These are phyloP conservation scores for Calliphora vomitoria DNA, from an alignment of 2,888 invertebrate species.

Conservation along the genomic window DNA sequence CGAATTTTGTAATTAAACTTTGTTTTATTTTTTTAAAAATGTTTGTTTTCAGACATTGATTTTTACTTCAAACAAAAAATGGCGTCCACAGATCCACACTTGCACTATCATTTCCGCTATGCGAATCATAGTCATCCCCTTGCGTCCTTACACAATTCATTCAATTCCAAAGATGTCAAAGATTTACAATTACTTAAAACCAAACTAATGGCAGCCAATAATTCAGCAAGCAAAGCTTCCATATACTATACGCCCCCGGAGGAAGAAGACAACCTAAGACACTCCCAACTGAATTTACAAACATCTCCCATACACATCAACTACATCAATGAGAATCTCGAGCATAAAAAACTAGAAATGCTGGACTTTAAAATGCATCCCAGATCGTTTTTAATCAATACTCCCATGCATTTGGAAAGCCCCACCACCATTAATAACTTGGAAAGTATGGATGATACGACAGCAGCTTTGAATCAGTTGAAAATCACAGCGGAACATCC, in stretches of 20 bases:
- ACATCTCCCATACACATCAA: conserved; percentile 86
- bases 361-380: conserved; percentile 78
- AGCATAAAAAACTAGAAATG: conserved; percentile 79
- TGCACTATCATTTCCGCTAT: conserved; percentile 60
- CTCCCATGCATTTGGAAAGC: conserved; percentile 63
- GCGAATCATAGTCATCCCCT: conserved; percentile 51
- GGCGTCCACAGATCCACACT: conserved; percentile 72
- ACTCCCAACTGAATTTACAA: conserved; percentile 83
- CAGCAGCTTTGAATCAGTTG: conserved; percentile 75
- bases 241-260: conserved; percentile 91
- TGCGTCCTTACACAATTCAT: conserved; percentile 59
- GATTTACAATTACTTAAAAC: conserved; percentile 80
- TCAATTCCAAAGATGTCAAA: conserved; percentile 78
- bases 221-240: conserved; percentile 88
- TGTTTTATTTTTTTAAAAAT: too few relatives aligned
- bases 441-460: conserved; percentile 53
- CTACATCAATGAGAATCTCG: conserved; percentile 83
- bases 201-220: conserved; percentile 80
- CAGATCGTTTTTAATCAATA: conserved; percentile 74
- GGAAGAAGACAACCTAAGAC: conserved; percentile 69
- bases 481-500: conserved; percentile 75
- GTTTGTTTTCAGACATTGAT: conserved; percentile 81
- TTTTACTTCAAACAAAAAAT: conserved; percentile 84
- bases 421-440: conserved; percentile 66
- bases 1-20: too few relatives aligned